Evolutionary conservation across 2,113 vertebrate species (phyloP).

Genomic region (Sphyrna mokarran): DNA sequence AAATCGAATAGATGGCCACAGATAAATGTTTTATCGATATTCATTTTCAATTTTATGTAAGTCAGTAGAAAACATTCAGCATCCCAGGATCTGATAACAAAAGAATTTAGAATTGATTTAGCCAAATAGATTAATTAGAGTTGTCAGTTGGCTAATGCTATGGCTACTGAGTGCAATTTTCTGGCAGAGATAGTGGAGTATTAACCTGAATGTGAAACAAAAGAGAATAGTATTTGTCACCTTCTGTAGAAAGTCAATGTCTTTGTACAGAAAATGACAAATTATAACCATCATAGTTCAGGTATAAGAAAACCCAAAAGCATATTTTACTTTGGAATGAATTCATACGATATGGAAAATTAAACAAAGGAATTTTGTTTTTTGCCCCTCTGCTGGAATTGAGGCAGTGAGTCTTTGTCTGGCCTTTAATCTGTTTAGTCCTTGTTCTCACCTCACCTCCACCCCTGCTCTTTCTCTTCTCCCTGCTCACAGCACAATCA

Average conservation of each 20-base stretch:
- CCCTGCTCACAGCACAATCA: neutral
- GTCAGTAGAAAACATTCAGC: neutral
- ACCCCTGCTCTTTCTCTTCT: too few relatives aligned
- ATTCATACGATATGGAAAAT: neutral
- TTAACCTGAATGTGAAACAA: neutral
- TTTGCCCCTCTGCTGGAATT: neutral
- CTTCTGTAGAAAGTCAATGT: neutral
- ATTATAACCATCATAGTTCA: neutral
- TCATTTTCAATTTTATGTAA: constrained; percentile 25
- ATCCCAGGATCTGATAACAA: neutral
- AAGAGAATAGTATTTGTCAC: neutral
- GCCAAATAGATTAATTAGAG: constrained; percentile 14
- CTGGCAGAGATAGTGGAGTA: neutral
- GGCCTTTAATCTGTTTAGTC: neutral
- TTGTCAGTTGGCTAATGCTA: constrained; percentile 10
- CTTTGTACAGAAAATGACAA: neutral
- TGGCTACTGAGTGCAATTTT: constrained; percentile 4
- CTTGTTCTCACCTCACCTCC: neutral
- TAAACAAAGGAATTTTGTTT: neutral
- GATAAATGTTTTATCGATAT: constrained; percentile 24
- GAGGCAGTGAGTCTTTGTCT: neutral
- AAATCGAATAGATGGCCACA: neutral
- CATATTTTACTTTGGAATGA: neutral
- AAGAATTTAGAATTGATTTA: constrained; percentile 24
- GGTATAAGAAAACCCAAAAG: neutral